Conservation (phyloP, 1,140 invertebrate species). For the Triops cancriformis region DNA sequence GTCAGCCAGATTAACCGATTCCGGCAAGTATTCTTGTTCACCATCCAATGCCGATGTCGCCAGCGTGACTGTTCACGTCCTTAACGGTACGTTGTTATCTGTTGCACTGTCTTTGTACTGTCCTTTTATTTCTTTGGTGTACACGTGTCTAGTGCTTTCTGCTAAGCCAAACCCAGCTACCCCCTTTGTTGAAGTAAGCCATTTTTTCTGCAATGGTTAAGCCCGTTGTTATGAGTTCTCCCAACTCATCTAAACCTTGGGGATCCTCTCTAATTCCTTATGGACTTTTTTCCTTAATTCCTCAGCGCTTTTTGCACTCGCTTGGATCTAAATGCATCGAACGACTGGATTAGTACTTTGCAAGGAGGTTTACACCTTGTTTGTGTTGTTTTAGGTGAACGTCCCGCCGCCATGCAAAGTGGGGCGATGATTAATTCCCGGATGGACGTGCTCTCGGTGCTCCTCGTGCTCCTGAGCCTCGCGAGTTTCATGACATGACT, state of each 20-base stretch:
- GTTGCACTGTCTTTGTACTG: constrained; percentile 19
- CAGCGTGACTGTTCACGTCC: constrained; percentile 76
- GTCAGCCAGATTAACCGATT: constrained; percentile 64
- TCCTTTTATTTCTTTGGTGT: neutral
- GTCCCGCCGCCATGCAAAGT: constrained; percentile 23
- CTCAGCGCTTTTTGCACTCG: too few species aligned
- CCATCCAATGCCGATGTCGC: constrained; percentile 77
- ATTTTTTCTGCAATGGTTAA: neutral
- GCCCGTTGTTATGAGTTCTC: too few species aligned
- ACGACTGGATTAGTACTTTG: neutral
- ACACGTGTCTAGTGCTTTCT: neutral
- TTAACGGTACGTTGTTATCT: constrained; percentile 63
- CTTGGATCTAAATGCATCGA: neutral
- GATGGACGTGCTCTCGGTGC: constrained; percentile 8
- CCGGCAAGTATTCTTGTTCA: constrained; percentile 71
- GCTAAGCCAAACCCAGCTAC: neutral
- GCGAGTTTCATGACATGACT: constrained; percentile 4
- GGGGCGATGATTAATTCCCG: neutral
- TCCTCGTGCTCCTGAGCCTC: neutral
- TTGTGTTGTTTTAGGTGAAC: constrained; percentile 15
- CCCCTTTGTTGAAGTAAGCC: neutral
- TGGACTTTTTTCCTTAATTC: too few species aligned
- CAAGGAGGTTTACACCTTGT: neutral
- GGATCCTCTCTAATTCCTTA: too few species aligned
- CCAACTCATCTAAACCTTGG: too few species aligned